These are phyloP conservation scores for Apogon talboti DNA, from an alignment of 2,797 vertebrate species.

Conservation along the genomic window DNA sequence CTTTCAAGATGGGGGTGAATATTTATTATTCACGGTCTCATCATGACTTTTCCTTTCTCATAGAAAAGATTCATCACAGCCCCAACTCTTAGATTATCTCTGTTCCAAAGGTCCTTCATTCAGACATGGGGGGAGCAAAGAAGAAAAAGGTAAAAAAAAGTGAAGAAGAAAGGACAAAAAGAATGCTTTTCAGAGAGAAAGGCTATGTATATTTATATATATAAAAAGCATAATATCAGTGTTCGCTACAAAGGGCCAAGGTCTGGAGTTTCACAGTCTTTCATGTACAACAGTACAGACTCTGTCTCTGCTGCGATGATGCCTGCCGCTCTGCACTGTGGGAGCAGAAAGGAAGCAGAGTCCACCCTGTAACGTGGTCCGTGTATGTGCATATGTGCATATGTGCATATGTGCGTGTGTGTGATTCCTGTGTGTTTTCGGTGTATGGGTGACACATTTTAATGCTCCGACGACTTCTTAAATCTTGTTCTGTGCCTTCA, in stretches of 20 bases:
- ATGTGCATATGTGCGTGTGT: conserved; percentile 18
- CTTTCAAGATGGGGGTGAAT: conserved; percentile 41
- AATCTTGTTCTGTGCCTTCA: conserved; percentile 49
- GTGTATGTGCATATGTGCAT: conserved; percentile 19
- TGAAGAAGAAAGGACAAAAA: conserved; percentile 43
- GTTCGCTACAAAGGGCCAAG: conserved; percentile 80
- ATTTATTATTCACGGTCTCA: conserved; percentile 50
- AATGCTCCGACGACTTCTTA: conserved; percentile 42
- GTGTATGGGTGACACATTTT: conserved; percentile 45
- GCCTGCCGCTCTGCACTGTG: conserved; percentile 62
- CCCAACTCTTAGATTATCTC: conserved; percentile 24
- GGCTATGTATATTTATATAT: conserved; percentile 58
- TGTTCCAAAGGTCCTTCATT: conserved; percentile 30
- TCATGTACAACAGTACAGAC: conserved; percentile 61
- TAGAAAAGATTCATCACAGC: conserved; percentile 54
- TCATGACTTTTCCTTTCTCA: conserved; percentile 34
- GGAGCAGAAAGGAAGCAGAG: conserved; percentile 66
- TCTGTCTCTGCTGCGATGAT: conserved; percentile 59
- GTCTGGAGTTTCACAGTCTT: conserved; percentile 81
- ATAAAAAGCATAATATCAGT: conserved; percentile 70
- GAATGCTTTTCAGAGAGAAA: conserved; percentile 50
- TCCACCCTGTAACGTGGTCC: conserved; percentile 52
- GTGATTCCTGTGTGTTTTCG: conserved; percentile 19
- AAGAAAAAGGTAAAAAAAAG: conserved; percentile 27
- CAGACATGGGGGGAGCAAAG: conserved; percentile 36